Percentiles rank a stretch among this genome's conserved stretches.
Conservation (phyloP, 2,113 vertebrate species). For the Epinephelus moara region DNA sequence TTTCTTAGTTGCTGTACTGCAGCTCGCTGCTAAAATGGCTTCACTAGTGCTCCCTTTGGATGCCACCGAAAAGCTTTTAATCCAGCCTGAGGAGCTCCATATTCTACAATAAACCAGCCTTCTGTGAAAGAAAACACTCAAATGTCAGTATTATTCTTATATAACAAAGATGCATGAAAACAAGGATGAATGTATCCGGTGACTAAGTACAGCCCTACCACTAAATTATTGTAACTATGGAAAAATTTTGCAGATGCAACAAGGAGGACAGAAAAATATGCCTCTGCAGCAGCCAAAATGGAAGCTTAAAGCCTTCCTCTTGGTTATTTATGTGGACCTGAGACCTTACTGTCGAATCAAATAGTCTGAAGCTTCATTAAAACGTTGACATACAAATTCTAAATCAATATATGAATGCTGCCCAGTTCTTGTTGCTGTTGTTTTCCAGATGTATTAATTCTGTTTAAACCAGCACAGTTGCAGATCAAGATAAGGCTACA, state of each 20-base stretch:
- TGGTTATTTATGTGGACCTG: no score
- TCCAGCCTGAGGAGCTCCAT: slow-evolving; percentile 2
- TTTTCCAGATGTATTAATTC: no score
- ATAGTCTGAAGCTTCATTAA: no score
- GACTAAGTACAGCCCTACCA: neutral
- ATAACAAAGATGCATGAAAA: neutral
- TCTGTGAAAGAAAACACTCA: neutral
- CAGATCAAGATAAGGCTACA: no score
- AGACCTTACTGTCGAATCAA: no score
- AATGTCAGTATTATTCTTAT: neutral
- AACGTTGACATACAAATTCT: no score
- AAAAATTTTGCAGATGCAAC: neutral
- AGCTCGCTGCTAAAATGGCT: slow-evolving; percentile 10
- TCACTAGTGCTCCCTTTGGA: slow-evolving; percentile 30
- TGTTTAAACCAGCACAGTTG: no score
- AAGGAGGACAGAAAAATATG: no score
- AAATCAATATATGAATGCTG: no score
- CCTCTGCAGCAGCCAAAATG: neutral
- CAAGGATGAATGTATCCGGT: neutral
- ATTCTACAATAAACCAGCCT: neutral
- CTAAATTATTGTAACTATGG: neutral
- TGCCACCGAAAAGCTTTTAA: slow-evolving; percentile 40
- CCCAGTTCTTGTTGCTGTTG: no score
- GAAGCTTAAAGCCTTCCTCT: neutral
- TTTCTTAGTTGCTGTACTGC: slow-evolving; percentile 13